These are phyloP conservation scores for Brotula barbata DNA, from an alignment of 2,797 vertebrate species.

Conservation along the genomic window DNA sequence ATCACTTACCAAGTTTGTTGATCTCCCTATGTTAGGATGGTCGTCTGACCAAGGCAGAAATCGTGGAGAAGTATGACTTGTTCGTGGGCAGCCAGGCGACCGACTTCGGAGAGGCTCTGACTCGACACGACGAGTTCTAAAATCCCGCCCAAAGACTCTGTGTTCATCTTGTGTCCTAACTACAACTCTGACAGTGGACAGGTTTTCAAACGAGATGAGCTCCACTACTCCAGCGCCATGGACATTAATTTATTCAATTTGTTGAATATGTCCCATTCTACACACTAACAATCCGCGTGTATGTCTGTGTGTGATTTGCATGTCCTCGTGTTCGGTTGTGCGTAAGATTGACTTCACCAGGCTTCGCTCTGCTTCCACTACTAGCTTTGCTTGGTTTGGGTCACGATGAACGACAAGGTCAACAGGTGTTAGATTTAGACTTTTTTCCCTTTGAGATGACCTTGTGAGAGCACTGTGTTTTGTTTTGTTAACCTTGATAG, in stretches of 20 bases:
- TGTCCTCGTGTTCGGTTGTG: conserved; percentile 34
- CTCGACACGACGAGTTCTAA: conserved; percentile 94
- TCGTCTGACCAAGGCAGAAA: conserved; percentile 90
- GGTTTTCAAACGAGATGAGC: conserved; percentile 41
- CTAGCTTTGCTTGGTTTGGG: conserved; percentile 14
- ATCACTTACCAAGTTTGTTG: conserved; percentile 6
- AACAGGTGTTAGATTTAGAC: conserved; percentile 26
- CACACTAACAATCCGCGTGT: conserved; percentile 42
- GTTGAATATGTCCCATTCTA: conserved; percentile 67
- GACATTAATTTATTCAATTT: conserved; percentile 90
- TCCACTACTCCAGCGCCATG: conserved; percentile 52
- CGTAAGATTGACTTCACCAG: conserved; percentile 24
- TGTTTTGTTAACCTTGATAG: conserved; percentile 23
- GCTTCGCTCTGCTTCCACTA: conserved; percentile 46
- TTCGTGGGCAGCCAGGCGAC: conserved; percentile 99
- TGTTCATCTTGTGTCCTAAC: conserved; percentile 46
- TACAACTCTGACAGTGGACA: conserved; percentile 20
- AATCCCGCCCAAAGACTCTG: conserved; percentile 52
- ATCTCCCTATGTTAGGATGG: conserved; percentile 81
- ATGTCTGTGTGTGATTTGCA: conserved; percentile 32
- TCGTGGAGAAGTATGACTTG: conserved; percentile 95
- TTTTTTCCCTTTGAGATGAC: conserved; percentile 8
- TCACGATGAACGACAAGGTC: conserved; percentile 14
- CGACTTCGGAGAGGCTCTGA: conserved; percentile 96
- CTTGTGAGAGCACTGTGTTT: conserved; percentile 36